phyloP scores from a whole-genome alignment of 2,888 invertebrate genomes.

The Tanypteryx hageni region DNA sequence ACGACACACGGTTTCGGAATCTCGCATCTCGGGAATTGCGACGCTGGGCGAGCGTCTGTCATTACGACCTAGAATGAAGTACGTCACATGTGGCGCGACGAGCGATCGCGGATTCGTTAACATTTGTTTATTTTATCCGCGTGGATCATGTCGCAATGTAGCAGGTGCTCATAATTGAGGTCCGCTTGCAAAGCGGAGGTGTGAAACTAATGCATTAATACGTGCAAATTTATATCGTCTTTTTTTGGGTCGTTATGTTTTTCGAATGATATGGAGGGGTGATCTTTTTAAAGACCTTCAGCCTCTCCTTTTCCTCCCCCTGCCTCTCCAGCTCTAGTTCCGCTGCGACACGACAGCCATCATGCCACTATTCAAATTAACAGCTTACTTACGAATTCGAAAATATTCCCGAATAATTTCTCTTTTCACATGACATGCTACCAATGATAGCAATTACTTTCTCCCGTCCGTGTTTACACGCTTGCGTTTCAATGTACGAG shows the following conservation, averaged over 20 bases:
- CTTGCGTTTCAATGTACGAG: not conserved
- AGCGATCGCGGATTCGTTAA: not conserved
- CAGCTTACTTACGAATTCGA: conserved; percentile 9
- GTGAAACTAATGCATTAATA: not conserved
- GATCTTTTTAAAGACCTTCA: too few relatives aligned
- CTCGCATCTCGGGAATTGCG: too few relatives aligned
- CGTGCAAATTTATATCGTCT: not conserved
- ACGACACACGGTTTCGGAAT: too few relatives aligned
- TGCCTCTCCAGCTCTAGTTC: not conserved
- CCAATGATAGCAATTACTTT: not conserved
- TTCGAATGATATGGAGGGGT: not conserved
- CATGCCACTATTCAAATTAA: conserved; percentile 11
- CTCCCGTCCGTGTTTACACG: not conserved
- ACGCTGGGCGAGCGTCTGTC: too few relatives aligned
- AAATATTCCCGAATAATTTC: not conserved
- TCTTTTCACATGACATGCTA: not conserved
- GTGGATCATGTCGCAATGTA: conserved; percentile 18
- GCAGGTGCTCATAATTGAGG: conserved; percentile 35
- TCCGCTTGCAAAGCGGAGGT: not conserved
- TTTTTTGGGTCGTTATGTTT: not conserved
- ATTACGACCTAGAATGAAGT: too few relatives aligned
- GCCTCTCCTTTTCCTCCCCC: too few relatives aligned
- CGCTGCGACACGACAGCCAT: not conserved
- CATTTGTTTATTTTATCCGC: not conserved
- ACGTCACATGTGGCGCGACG: too few relatives aligned